A percentile compares a stretch with the other conserved stretches of the same genome.
phyloP scores from a whole-genome alignment of 2,888 invertebrate genomes.

The Monoplex corrugatus region DNA sequence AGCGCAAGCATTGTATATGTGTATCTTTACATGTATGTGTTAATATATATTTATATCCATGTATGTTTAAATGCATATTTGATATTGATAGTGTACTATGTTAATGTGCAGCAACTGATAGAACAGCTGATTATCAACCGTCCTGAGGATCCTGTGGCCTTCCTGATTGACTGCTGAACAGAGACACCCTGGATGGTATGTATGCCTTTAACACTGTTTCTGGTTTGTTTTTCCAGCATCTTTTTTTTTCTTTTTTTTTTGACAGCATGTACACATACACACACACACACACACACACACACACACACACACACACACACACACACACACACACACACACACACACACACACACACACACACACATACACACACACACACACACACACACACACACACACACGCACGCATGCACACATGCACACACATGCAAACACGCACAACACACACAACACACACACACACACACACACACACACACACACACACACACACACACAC shows the following conservation, averaged over 20 bases:
- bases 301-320: too few species aligned
- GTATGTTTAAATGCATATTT: not conserved
- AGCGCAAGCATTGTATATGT: not conserved
- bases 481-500: not conserved
- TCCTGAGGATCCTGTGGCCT: slow-evolving; percentile 79
- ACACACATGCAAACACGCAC: too few species aligned
- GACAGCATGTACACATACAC: too few species aligned
- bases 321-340: too few species aligned
- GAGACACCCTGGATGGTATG: slow-evolving; percentile 80
- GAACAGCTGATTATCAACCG: slow-evolving; percentile 79
- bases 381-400: not conserved
- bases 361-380: not conserved
- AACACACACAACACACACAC: too few species aligned
- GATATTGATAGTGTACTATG: not conserved
- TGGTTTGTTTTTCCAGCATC: too few species aligned
- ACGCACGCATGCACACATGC: not conserved
- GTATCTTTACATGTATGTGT: not conserved
- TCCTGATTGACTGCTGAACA: slow-evolving; percentile 79
- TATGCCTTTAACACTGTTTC: not conserved
- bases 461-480: too few species aligned
- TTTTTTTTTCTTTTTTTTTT: too few species aligned
- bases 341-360: too few species aligned
- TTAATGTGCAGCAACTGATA: slow-evolving; percentile 75
- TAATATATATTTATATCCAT: too few species aligned
- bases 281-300: too few species aligned